phyloP scores from a whole-genome alignment of 1,140 invertebrate species.

The Paracyclopina nana region DNA sequence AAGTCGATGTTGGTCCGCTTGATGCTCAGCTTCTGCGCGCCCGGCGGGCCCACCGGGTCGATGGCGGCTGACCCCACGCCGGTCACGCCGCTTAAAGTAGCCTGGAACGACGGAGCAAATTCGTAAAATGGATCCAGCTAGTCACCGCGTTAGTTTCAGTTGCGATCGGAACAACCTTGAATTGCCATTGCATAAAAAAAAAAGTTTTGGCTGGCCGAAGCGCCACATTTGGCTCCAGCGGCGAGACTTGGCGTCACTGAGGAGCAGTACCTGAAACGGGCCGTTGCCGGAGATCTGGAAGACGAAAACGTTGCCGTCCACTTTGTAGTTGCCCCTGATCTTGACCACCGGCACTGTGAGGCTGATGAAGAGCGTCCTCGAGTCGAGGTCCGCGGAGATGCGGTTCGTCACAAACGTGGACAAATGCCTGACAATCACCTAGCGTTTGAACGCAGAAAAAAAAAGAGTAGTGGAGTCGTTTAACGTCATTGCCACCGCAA shows the following conservation, averaged over 20 bases:
- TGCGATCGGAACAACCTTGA: too few species aligned
- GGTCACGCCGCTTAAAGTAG: background rate
- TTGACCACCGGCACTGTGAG: background rate
- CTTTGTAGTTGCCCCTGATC: conserved; percentile 2
- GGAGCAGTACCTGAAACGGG: too few species aligned
- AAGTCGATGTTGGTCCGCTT: conserved; percentile 1
- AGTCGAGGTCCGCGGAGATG: background rate
- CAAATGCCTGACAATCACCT: conserved; percentile 3
- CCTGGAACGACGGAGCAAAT: too few species aligned
- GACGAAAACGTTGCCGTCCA: conserved; percentile 9
- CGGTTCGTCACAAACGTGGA: background rate
- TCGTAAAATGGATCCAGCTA: too few species aligned
- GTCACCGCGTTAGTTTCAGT: too few species aligned
- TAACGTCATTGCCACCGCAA: too few species aligned
- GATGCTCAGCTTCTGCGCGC: background rate
- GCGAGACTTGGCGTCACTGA: too few species aligned
- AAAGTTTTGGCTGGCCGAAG: too few species aligned
- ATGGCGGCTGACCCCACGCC: background rate
- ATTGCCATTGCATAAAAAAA: too few species aligned
- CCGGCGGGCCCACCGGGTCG: background rate
- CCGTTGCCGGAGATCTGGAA: conserved; percentile 1
- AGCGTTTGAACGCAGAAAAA: background rate
- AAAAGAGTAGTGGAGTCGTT: too few species aligned
- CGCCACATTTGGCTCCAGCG: too few species aligned
- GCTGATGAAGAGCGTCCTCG: background rate